Evolutionary conservation across 2,888 invertebrate genomes (phyloP), one percentile per base, ranked within the genome.

Genomic region (Ophion ventricosus): DNA sequence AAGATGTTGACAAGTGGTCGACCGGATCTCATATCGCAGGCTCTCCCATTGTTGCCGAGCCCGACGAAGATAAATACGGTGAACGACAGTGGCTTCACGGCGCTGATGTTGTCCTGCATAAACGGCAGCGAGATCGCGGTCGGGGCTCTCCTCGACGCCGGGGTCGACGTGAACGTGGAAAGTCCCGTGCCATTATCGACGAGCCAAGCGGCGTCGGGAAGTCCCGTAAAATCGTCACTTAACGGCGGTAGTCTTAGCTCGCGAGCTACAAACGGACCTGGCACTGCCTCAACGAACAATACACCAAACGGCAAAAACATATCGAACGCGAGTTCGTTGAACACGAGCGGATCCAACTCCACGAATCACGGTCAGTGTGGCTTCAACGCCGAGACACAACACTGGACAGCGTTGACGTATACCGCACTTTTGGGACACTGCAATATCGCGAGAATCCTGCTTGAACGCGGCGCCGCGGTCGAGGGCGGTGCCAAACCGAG

Each of bases 391-490:
- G 96, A 96, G 90, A 96, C 95, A 0, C 96, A 96, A 87, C 95
- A 96, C 89, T 98, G 98, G 98, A 98, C 98, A 0, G 97, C 98
- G 0, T 94, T 98, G 20, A 97, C 97, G 54, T 98, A 98, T 93
- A 97, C 98, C 0, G 96, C 96, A 10, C 94, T 96, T 73, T 94
- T 96, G 79, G 94, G 95, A 59, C 93, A 94, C 87, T 93, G 93
- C 72, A 91, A 93, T 63, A 94, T 95, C 66, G 94, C 94, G 0
- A 93, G 95, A 87, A 94, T 97, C 77, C 94, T 98, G 29, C 93
- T 98, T 79, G 97, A 97, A 83, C 95, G 96, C 25, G 97, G 98
- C 0, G 98, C 97, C 0, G 95, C 96, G 72, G 97, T 97, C 0
- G 98, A 98, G 93, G 98, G 98, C 0, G 98, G 98, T 0, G 97